Evolutionary conservation across 2,888 invertebrate species (phyloP).

Genomic region (Scotopteryx bipunctaria): DNA sequence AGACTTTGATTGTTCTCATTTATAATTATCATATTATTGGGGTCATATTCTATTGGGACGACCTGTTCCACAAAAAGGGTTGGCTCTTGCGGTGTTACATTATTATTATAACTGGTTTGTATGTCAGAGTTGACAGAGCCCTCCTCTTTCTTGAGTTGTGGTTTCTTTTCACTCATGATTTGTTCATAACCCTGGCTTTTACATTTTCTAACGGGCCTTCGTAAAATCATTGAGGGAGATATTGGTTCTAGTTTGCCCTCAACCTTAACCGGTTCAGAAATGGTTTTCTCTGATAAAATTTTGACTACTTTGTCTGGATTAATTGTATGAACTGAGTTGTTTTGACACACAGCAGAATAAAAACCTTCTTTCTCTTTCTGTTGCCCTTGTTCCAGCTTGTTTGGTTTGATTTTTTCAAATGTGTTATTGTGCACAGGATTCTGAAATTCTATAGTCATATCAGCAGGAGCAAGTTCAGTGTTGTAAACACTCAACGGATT

Average conservation of each 20-base stretch:
- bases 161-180: conserved; percentile 8
- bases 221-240: conserved; percentile 53
- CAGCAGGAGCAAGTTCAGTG: not conserved
- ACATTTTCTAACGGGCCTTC: conserved; percentile 40
- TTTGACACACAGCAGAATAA: not conserved
- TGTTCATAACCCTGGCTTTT: conserved; percentile 14
- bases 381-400: not conserved
- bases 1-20: not conserved
- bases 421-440: conserved; percentile 5
- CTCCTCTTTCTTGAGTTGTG: not conserved
- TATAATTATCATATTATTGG: not conserved
- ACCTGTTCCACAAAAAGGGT: conserved; percentile 1
- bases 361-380: not conserved
- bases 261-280: conserved; percentile 51
- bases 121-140: not conserved
- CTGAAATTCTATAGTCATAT: conserved; percentile 14
- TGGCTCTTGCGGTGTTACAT: not conserved
- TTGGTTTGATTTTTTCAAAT: too few relatives aligned
- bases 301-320: conserved; percentile 43
- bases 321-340: not conserved
- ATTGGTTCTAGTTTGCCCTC: conserved; percentile 54
- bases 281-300: conserved; percentile 66
- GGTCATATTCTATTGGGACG: conserved; percentile 19
- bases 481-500: not conserved
- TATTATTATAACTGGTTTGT: conserved; percentile 3